Conservation (phyloP, 2,888 invertebrate species). For the Crocallis elinguaria region DNA sequence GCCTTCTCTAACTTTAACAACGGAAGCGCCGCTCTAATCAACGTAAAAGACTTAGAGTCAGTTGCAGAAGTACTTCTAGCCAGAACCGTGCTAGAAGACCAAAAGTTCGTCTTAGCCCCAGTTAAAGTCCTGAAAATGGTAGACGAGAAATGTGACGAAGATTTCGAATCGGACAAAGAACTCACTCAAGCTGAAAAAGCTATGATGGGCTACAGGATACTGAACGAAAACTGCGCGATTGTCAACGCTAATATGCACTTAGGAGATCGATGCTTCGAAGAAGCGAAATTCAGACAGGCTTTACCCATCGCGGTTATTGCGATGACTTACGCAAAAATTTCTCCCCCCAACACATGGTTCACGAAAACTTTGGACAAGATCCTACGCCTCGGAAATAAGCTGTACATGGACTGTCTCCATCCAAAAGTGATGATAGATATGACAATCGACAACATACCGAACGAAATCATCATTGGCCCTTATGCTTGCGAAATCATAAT, state of each 20-base stretch:
- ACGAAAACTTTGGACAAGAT: constrained; percentile 85
- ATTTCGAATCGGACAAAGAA: constrained; percentile 78
- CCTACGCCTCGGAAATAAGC: constrained; percentile 83
- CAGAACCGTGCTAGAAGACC: constrained; percentile 75
- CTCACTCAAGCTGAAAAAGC: constrained; percentile 76
- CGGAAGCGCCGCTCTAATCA: constrained; percentile 84
- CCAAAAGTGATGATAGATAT: constrained; percentile 79
- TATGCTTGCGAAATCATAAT: constrained; percentile 85
- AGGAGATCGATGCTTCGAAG: constrained; percentile 84
- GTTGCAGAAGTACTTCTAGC: constrained; percentile 80
- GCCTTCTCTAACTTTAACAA: constrained; percentile 74
- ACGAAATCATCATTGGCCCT: constrained; percentile 83
- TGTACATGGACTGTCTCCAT: constrained; percentile 81
- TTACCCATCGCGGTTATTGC: constrained; percentile 85
- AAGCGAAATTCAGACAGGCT: constrained; percentile 85
- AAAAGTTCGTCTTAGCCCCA: constrained; percentile 77
- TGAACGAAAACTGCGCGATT: constrained; percentile 83
- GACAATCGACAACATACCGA: constrained; percentile 82
- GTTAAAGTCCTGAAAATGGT: constrained; percentile 77
- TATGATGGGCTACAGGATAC: constrained; percentile 82
- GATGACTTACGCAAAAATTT: constrained; percentile 87
- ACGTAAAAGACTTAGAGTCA: constrained; percentile 79
- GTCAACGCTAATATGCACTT: constrained; percentile 85
- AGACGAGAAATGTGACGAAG: constrained; percentile 70
- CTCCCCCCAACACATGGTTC: constrained; percentile 86